phyloP scores from a whole-genome alignment of 2,113 vertebrate species.

The Mola mola region DNA sequence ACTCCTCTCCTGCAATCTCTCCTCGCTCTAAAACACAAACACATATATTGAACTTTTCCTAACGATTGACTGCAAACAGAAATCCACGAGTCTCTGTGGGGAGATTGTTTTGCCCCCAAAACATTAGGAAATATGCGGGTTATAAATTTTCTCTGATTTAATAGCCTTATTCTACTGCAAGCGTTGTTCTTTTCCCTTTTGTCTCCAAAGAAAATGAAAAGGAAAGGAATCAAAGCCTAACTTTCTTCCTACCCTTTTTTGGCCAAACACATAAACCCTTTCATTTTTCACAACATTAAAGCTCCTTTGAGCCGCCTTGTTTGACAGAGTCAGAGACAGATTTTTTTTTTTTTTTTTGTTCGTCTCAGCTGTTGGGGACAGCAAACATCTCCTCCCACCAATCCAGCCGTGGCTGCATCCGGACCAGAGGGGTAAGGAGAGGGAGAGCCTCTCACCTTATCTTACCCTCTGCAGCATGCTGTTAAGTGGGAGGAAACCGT shows the following conservation, averaged over 20 bases:
- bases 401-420: conserved; percentile 13
- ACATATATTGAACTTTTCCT: not conserved
- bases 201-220: not conserved
- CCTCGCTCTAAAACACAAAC: too few relatives aligned
- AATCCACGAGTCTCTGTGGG: not conserved
- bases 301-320: too few relatives aligned
- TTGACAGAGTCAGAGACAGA: conserved; percentile 8
- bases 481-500: conserved; percentile 19
- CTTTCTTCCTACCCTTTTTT: not conserved
- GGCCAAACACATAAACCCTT: too few relatives aligned
- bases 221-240: not conserved
- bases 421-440: conserved; percentile 3
- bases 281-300: too few relatives aligned
- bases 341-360: conserved; percentile 26
- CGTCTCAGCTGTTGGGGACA: conserved; percentile 3
- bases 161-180: conserved; percentile 4
- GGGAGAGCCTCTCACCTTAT: conserved; percentile 34
- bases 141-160: conserved; percentile 19
- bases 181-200: conserved; percentile 8
- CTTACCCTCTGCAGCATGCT: conserved; percentile 29
- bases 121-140: conserved; percentile 10
- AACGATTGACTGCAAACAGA: not conserved
- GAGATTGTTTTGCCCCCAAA: conserved; percentile 3
- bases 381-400: conserved; percentile 8
- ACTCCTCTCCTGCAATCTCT: too few relatives aligned